Evolutionary conservation across 2,888 invertebrate genomes (phyloP).

Genomic region (Lypha dubia): DNA sequence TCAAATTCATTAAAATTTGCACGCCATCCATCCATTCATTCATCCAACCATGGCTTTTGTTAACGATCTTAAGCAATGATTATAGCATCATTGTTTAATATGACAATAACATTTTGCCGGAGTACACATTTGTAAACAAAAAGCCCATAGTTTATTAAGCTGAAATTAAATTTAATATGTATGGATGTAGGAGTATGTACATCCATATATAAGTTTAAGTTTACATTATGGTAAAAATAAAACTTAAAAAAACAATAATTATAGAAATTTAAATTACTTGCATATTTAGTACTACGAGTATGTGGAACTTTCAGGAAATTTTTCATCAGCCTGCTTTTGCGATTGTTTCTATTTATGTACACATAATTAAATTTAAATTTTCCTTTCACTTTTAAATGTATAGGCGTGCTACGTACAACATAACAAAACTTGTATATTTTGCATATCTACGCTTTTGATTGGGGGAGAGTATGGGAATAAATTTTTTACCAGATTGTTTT

Average conservation of each 20-base stretch:
- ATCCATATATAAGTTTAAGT: no score
- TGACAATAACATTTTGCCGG: slow-evolving; percentile 12
- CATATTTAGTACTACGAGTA: no score
- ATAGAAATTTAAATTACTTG: background rate
- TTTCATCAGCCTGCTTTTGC: background rate
- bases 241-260: no score
- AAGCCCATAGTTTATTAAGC: background rate
- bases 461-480: slow-evolving; percentile 36
- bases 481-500: background rate
- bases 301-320: background rate
- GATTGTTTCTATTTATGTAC: background rate
- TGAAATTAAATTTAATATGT: background rate
- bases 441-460: background rate
- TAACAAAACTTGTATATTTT: background rate
- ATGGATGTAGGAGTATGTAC: no score
- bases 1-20: slow-evolving; percentile 1
- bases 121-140: background rate
- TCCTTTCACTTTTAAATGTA: background rate
- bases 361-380: background rate
- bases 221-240: background rate
- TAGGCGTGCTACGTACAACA: background rate
- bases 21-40: no score
- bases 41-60: slow-evolving; percentile 18
- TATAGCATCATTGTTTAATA: slow-evolving; percentile 16
- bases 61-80: slow-evolving; percentile 20